Evolutionary conservation across 2,797 vertebrate genomes (phyloP), one percentile per base, ranked within the genome.

Genomic region (Falco peregrinus): DNA sequence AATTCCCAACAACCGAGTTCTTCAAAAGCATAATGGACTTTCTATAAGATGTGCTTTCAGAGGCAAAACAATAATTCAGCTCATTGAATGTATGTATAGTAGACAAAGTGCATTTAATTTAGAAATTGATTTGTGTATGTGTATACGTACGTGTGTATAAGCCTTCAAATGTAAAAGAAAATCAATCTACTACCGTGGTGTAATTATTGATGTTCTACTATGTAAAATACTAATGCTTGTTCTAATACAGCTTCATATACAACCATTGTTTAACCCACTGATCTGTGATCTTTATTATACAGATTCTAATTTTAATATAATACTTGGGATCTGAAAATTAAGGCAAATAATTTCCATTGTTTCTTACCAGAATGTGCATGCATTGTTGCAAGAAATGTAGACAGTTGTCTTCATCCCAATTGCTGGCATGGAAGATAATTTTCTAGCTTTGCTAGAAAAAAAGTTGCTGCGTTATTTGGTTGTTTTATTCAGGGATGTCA

Each of bases 41-140:
- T 5, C 4, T 5, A 21, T 47, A 47, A 79, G 39, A 21, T 69
- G 47, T 67, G 43, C 39, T 84, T 81, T 70, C 51, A 59, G 41
- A 82, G 15, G 24, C 25, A 84, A 91, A 77, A 78, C 13, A 5
- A 12, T 61, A 2, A 28, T 59, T 92, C 73, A 81, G 13, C 14
- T 19, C 0, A 0, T 29, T 26, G 16, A 45, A 16, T 45, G 43
- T 18, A 45, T 16, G 18, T 65, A n/a, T 3, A 2, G 41, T 10
- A 48, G 41, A 13, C 5, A 61, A 71, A 50, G 37, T 2, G 7
- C 11, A 48, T 50, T 73, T 61, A 35, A 47, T 79, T 73, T 64
- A 67, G 15, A 50, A 87, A 48, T 63, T 4, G 56, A 5, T 50
- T 6, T 73, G 11, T 59, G 11, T 60, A 5, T 68, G 25, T 24